Evolutionary conservation across 2,113 vertebrate species (phyloP).

Genomic region (Hyperopisus bebe): DNA sequence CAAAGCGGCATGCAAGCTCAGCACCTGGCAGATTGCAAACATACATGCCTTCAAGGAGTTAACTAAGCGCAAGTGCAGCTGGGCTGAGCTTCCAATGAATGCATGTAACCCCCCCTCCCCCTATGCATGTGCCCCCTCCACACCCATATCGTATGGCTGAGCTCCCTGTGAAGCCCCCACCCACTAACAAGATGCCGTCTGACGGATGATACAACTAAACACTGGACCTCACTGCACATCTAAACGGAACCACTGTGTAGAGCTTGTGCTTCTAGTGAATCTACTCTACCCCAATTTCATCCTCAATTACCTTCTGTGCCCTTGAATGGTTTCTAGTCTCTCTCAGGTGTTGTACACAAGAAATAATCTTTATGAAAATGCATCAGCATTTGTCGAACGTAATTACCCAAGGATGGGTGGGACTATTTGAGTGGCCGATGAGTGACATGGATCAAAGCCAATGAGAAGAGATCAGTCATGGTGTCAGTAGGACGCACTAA

Average conservation of each 20-base stretch:
- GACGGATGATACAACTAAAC: background rate
- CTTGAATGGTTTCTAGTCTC: constrained; percentile 6
- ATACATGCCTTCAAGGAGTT: background rate
- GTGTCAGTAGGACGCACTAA: background rate
- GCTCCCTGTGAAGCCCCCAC: background rate
- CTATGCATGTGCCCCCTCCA: background rate
- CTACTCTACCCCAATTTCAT: background rate
- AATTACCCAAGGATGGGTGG: constrained; percentile 14
- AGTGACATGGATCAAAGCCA: constrained; percentile 8
- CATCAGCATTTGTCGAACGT: constrained; percentile 11
- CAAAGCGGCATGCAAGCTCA: background rate
- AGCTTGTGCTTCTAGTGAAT: background rate
- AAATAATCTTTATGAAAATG: constrained; percentile 9
- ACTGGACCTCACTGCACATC: background rate
- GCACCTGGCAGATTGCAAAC: background rate
- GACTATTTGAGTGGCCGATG: background rate
- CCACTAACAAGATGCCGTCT: background rate
- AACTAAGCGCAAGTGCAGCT: background rate
- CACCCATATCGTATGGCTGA: background rate
- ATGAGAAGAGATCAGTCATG: background rate
- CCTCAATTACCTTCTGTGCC: constrained; percentile 13
- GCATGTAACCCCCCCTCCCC: background rate
- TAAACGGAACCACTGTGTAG: background rate
- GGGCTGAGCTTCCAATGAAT: background rate
- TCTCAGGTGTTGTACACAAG: background rate